phyloP scores from a whole-genome alignment of 30 jellyfish, hydroid and myxozoan species.

The Pelagia noctiluca region DNA sequence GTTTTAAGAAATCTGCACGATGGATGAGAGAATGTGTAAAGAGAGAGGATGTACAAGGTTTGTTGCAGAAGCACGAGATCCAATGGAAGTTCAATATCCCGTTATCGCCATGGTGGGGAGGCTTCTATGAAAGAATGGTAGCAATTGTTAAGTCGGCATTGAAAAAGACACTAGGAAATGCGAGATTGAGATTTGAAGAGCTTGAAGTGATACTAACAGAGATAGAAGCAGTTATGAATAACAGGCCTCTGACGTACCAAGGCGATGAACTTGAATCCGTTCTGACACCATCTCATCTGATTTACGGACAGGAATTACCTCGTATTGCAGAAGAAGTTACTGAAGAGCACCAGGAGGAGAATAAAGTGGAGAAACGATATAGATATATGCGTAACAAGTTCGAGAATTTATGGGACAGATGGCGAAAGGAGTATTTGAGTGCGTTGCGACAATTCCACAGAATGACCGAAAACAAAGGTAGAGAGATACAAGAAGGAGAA shows the following conservation, averaged over 20 bases:
- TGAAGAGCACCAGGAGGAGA: neutral
- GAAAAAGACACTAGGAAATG: neutral
- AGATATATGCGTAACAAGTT: neutral
- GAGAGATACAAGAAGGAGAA: neutral
- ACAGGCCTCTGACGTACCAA: slow-evolving; percentile 7
- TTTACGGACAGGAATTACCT: slow-evolving; percentile 2
- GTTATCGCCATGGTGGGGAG: slow-evolving; percentile 21
- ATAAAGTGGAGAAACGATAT: neutral
- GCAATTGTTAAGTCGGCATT: neutral
- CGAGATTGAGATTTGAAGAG: slow-evolving; percentile 1
- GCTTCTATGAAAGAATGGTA: slow-evolving; percentile 19
- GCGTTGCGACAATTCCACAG: neutral
- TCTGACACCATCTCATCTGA: neutral
- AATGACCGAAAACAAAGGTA: neutral
- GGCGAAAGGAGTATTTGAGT: neutral
- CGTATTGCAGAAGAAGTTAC: neutral
- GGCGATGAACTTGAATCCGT: neutral
- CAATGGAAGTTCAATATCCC: slow-evolving; percentile 30
- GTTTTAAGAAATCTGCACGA: neutral
- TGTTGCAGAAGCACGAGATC: neutral
- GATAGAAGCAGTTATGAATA: neutral
- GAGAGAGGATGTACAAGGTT: neutral
- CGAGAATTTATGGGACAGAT: neutral
- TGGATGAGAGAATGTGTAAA: neutral
- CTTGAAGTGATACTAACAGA: slow-evolving; percentile 1